These are phyloP conservation scores for Eupsittula cactorum DNA, from an alignment of 2,113 vertebrate species.

Conservation along the genomic window DNA sequence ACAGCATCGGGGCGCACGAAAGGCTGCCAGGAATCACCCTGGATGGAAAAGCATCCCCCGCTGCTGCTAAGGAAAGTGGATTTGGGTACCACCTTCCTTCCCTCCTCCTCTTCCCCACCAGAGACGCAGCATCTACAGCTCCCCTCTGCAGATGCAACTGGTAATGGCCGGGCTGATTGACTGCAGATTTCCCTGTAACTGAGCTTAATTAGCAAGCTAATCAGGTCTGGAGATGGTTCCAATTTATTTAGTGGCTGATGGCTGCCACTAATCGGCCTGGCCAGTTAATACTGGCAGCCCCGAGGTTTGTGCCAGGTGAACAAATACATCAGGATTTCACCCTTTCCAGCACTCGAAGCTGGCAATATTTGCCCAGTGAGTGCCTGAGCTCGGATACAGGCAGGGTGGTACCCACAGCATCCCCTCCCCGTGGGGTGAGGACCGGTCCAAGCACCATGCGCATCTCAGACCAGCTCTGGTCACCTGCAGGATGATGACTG, in stretches of 20 bases:
- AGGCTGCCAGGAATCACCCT: rapidly evolving
- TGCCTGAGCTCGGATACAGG: rapidly evolving
- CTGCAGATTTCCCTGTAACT: constrained; percentile 65
- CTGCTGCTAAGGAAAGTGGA: not conserved
- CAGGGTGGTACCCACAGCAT: not conserved
- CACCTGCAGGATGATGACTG: rapidly evolving
- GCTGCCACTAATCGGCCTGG: constrained; percentile 49
- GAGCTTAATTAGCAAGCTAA: constrained; percentile 71
- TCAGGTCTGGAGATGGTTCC: constrained; percentile 62
- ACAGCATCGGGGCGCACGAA: rapidly evolving
- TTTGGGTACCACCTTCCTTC: not conserved
- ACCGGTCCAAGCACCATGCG: not conserved
- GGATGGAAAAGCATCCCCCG: rapidly evolving
- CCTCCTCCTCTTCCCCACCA: not conserved
- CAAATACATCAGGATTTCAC: not conserved
- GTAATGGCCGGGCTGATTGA: constrained; percentile 26
- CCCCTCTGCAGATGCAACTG: constrained; percentile 1
- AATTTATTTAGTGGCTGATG: constrained; percentile 62
- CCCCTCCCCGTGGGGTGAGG: rapidly evolving
- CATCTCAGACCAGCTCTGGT: not conserved
- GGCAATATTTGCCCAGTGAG: not conserved
- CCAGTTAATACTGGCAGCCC: not conserved
- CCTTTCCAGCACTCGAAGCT: not conserved
- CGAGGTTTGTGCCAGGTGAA: constrained; percentile 12
- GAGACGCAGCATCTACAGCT: not conserved